Evolutionary conservation across 2,888 invertebrate species (phyloP).

Genomic region (Magallana nippona): DNA sequence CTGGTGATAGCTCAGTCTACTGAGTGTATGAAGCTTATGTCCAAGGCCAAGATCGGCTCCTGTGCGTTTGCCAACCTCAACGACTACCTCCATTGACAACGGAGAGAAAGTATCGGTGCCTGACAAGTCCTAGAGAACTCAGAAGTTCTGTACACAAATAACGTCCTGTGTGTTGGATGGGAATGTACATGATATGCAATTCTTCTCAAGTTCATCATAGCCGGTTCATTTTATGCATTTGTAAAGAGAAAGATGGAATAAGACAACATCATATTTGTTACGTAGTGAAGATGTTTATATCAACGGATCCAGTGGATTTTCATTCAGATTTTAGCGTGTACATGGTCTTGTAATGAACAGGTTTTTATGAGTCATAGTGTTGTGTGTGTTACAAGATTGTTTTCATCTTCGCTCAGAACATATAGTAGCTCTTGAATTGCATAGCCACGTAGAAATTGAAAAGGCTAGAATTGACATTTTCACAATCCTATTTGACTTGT

Average conservation of each 20-base stretch:
- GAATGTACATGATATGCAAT: conserved; percentile 7
- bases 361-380: too few relatives aligned
- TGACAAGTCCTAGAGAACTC: neutral
- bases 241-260: neutral
- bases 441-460: too few relatives aligned
- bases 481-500: too few relatives aligned
- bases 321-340: too few relatives aligned
- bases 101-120: neutral
- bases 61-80: conserved; percentile 96
- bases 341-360: too few relatives aligned
- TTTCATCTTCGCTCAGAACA: too few relatives aligned
- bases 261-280: neutral
- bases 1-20: conserved; percentile 94
- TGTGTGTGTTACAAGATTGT: too few relatives aligned
- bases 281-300: neutral
- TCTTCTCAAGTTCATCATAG: conserved; percentile 6
- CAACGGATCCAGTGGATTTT: too few relatives aligned
- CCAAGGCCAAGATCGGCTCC: conserved; percentile 92
- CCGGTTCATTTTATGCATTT: conserved; percentile 22
- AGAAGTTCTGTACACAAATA: neutral
- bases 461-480: too few relatives aligned
- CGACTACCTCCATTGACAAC: conserved; percentile 80
- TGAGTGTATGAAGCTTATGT: conserved; percentile 93
- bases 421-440: too few relatives aligned
- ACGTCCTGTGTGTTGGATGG: neutral